These are phyloP conservation scores for Aplidium turbinatum DNA, from an alignment of 23 tunicate genomes.

Conservation along the genomic window DNA sequence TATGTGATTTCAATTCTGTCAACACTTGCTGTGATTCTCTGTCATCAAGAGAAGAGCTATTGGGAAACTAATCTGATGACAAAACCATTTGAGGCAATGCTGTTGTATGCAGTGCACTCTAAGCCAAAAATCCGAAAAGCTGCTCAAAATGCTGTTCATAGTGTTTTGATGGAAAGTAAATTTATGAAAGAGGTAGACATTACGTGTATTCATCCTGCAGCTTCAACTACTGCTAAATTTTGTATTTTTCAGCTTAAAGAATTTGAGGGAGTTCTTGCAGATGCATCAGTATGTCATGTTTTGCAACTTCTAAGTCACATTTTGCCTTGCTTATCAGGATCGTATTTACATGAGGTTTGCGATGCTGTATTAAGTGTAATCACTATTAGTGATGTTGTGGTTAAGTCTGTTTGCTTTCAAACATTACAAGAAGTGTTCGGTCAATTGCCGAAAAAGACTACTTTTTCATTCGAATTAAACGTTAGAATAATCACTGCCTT, in stretches of 20 bases:
- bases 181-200: slow-evolving; percentile 6
- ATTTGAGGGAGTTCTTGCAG: slow-evolving; percentile 42
- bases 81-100: slow-evolving; percentile 54
- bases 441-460: background rate
- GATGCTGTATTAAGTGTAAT: slow-evolving; percentile 63
- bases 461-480: slow-evolving; percentile 38
- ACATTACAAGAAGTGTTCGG: slow-evolving; percentile 62
- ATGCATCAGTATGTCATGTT: slow-evolving; percentile 68
- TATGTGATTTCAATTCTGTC: slow-evolving; percentile 50
- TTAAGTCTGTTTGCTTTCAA: slow-evolving; percentile 81
- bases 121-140: slow-evolving; percentile 90
- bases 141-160: slow-evolving; percentile 67
- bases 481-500: slow-evolving; percentile 68
- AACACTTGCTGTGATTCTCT: slow-evolving; percentile 55
- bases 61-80: slow-evolving; percentile 68
- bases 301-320: slow-evolving; percentile 56
- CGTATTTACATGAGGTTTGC: slow-evolving; percentile 58
- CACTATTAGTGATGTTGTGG: slow-evolving; percentile 66
- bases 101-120: slow-evolving; percentile 29
- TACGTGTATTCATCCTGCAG: slow-evolving; percentile 66
- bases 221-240: slow-evolving; percentile 55
- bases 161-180: slow-evolving; percentile 24
- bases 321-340: slow-evolving; percentile 49
- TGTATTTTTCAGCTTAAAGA: slow-evolving; percentile 52
- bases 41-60: slow-evolving; percentile 33